Evolutionary conservation across 2,888 invertebrate genomes (phyloP), one percentile per base, ranked within the genome.

Genomic region (Empis stercorea): DNA sequence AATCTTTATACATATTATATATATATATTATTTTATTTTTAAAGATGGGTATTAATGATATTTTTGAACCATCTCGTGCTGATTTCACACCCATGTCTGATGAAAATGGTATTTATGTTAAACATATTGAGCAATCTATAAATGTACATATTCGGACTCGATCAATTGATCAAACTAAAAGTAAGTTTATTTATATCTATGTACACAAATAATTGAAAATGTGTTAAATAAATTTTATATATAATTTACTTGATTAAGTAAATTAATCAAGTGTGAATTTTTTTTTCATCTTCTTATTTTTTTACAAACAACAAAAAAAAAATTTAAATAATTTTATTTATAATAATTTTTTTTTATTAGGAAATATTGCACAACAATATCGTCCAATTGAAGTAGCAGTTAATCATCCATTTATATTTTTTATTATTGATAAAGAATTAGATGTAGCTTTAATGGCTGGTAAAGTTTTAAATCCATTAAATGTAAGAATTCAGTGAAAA

Each of bases 341-440:
- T n/a, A n/a, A n/a, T n/a, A n/a, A n/a, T n/a, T n/a, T n/a, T n/a
- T 38, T 43, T 32, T 17, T 55, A 58, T 55, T 52, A 69, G 69
- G 63, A 50, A 65, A 63, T 54, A 58, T 62, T 58, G 61, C 66
- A 57, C 59, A 61, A 45, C 63, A 64, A 58, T 58, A 60, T 51
- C 62, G 62, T 45, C 80, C 83, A 11, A 78, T 84, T 45, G 73
- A 79, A 54, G 86, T 88, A 64, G 77, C 80, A 44, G 87, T 83
- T 13, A 84, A 85, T 51, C 86, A 83, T 68, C 88, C 88, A 44
- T 89, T 88, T 66, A 71, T 87, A 47, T 88, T 85, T 71, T 88
- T 88, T 66, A 86, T 88, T 55, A 77, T 89, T 71, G 88, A 89
- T 65, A 76, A 81, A 44, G 81, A 80, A 61, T 79, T 87, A 44